Evolutionary conservation across 2,888 invertebrate species (phyloP).

Genomic region (Blomia tropicalis): DNA sequence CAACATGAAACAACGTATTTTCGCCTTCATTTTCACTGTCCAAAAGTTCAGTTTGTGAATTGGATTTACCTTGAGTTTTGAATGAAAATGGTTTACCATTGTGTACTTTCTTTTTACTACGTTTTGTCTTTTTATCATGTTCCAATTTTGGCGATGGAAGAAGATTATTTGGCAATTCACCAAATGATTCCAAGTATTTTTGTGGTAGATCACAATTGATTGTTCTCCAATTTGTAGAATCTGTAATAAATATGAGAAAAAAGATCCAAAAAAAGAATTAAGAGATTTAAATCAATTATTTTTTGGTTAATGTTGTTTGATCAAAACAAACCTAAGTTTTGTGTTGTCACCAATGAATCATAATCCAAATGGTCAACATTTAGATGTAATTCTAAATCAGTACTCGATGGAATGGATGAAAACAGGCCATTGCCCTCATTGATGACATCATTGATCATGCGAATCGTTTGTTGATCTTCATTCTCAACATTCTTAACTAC

Average conservation of each 20-base stretch:
- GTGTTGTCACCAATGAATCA: background rate
- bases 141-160: background rate
- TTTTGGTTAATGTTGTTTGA: no score
- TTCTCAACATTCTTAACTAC: no score
- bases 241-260: background rate
- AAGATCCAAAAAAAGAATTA: background rate
- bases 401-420: background rate
- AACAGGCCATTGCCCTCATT: conserved; percentile 7
- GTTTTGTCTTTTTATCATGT: background rate
- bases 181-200: conserved; percentile 1
- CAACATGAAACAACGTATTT: conserved; percentile 9
- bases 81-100: background rate
- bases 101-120: background rate
- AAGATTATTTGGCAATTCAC: background rate
- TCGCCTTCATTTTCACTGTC: conserved; percentile 1
- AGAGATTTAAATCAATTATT: no score
- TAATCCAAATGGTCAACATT: conserved; percentile 1
- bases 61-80: background rate
- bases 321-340: background rate
- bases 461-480: no score
- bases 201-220: background rate
- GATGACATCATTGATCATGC: background rate
- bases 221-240: background rate
- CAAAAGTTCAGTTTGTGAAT: conserved; percentile 8
- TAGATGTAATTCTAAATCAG: background rate